These are phyloP conservation scores for Girardinichthys multiradiatus DNA, from an alignment of 2,113 vertebrate species.

Conservation along the genomic window DNA sequence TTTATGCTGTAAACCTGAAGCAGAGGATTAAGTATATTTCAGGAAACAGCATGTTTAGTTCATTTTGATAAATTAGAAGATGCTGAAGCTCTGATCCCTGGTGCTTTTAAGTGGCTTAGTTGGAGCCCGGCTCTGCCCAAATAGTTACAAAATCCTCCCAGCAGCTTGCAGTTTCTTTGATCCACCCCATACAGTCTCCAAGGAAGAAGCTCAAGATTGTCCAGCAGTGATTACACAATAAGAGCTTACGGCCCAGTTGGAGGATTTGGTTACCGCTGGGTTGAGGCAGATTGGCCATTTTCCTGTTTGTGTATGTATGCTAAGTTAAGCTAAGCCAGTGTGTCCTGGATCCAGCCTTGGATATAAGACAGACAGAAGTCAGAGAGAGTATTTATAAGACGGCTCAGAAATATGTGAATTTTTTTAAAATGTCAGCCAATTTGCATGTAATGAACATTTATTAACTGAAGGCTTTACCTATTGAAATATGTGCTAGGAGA, in stretches of 20 bases:
- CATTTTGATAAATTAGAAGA: not conserved
- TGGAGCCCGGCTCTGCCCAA: constrained; percentile 2
- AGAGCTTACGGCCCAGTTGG: not conserved
- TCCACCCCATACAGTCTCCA: not conserved
- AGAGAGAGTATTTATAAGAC: not conserved
- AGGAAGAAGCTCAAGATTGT: not conserved
- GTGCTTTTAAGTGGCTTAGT: constrained; percentile 3
- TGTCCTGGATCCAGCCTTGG: not conserved
- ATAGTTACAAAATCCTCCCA: constrained; percentile 8
- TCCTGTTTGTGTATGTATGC: not conserved
- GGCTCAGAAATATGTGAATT: not conserved
- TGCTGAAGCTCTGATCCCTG: not conserved
- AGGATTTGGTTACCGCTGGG: not conserved
- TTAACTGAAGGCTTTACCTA: not conserved
- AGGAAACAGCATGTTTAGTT: not conserved
- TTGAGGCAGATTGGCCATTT: constrained; percentile 1
- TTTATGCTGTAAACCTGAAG: not conserved
- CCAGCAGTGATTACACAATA: constrained; percentile 1
- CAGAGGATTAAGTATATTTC: not conserved
- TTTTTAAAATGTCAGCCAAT: not conserved
- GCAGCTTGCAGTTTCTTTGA: constrained; percentile 2
- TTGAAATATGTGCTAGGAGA: not conserved
- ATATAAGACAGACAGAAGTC: not conserved
- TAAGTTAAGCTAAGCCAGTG: not conserved
- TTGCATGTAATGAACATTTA: not conserved